Evolutionary conservation across 2,113 vertebrate genomes (phyloP).

Genomic region (Istiophorus platypterus): DNA sequence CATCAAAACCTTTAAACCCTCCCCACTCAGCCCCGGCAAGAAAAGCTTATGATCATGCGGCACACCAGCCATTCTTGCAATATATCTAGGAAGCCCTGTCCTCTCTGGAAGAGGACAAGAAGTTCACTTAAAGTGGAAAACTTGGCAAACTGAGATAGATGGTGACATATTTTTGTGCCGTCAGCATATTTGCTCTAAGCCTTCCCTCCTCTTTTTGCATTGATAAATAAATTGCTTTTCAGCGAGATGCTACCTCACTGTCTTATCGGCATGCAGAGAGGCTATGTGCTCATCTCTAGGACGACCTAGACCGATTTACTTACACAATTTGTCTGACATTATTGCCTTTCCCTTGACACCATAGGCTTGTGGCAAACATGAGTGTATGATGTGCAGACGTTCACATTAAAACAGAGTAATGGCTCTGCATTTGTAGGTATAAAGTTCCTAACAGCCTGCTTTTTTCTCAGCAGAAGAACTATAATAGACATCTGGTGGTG

Average conservation of each 20-base stretch:
- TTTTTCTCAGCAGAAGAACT: slow-evolving; percentile 72
- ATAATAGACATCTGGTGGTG: slow-evolving; percentile 77
- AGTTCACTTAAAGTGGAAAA: slow-evolving; percentile 63
- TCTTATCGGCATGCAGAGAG: slow-evolving; percentile 79
- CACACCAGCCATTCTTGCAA: slow-evolving; percentile 55
- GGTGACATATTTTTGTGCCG: slow-evolving; percentile 74
- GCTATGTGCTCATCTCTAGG: slow-evolving; percentile 55
- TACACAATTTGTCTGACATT: slow-evolving; percentile 79
- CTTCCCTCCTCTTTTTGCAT: slow-evolving; percentile 69
- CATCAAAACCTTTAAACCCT: slow-evolving; percentile 60
- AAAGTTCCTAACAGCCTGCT: slow-evolving; percentile 74
- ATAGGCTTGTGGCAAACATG: slow-evolving; percentile 63
- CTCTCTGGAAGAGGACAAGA: slow-evolving; percentile 53
- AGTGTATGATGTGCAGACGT: slow-evolving; percentile 66
- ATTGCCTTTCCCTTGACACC: slow-evolving; percentile 76
- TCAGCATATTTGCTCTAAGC: slow-evolving; percentile 79
- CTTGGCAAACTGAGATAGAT: slow-evolving; percentile 81
- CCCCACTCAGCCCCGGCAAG: slow-evolving; percentile 9
- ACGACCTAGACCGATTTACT: slow-evolving; percentile 71
- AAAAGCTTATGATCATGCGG: slow-evolving; percentile 24
- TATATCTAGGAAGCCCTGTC: slow-evolving; percentile 57
- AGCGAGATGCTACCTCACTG: slow-evolving; percentile 67
- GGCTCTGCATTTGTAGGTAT: slow-evolving; percentile 74
- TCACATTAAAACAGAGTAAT: slow-evolving; percentile 78
- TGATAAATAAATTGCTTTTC: slow-evolving; percentile 82